Evolutionary conservation across 2,797 vertebrate species (phyloP), one percentile per base, ranked within the genome.

Genomic region (Glossophaga mutica): DNA sequence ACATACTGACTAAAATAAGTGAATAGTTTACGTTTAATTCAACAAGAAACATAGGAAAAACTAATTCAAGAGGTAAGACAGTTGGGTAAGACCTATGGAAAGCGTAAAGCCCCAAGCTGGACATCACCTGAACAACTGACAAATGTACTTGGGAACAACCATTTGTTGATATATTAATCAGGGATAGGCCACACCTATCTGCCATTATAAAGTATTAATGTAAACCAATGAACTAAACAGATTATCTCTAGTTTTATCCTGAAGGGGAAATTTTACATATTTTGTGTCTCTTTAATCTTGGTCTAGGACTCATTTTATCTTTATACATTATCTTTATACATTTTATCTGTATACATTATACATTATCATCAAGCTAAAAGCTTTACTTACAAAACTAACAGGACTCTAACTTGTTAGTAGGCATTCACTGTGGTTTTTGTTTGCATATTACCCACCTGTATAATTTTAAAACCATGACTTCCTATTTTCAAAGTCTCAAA

Each of bases 241-340:
- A 62, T 77, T 19, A 68, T 57, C 44, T 94, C 77, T 22, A 71
- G 18, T 55, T 70, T 94, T 83, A 83, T 15, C 12, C 19, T 57
- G 1, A 74, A 90, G 37, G 95, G 29, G 88, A 94, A 92, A 77
- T 59, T 83, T 87, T 71, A 94, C 22, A 65, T 93, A 93, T 37
- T 95, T 94, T 96, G 10, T 42, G 81, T 86, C 34, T 70, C 82
- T 32, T 90, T 37, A 81, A n/a, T 74, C 85, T 90, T 2, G 26
- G 34, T 76, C 46, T 87, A 90, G 34, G 50, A 50, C 11, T 87
- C 74, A 71, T 62, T 94, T 87, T 94, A 67, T 73, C 59, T 73
- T 86, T n/a, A n/a, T n/a, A n/a, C n/a, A n/a, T n/a, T n/a, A n/a
- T n/a, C n/a, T n/a, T n/a, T n/a, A n/a, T n/a, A n/a, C n/a, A n/a